These are phyloP conservation scores for Rhinoderma darwinii DNA, from an alignment of 2,113 vertebrate species.

Conservation along the genomic window DNA sequence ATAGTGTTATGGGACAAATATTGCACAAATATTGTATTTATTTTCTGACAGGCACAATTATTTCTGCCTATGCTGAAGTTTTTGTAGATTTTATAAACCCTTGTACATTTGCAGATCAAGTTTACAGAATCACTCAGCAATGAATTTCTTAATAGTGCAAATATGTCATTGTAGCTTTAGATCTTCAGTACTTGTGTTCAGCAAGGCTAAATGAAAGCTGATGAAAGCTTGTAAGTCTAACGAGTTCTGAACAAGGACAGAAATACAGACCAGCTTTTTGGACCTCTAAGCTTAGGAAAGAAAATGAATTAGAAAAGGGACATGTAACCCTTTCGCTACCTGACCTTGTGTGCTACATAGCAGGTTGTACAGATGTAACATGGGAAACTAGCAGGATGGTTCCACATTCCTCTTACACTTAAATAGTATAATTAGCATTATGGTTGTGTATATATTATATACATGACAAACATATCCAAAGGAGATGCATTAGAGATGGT, in stretches of 20 bases:
- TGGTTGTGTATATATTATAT: neutral
- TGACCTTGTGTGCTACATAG: too few species aligned
- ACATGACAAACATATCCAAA: neutral
- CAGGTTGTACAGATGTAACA: neutral
- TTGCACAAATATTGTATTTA: neutral
- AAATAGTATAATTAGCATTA: neutral
- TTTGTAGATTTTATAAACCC: neutral
- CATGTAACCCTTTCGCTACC: neutral
- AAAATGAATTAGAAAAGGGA: neutral
- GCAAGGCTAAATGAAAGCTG: neutral
- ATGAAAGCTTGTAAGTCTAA: constrained; percentile 9
- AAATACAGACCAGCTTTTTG: neutral
- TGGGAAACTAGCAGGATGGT: neutral
- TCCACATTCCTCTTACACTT: neutral
- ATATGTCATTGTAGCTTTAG: constrained; percentile 16
- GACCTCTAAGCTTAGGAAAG: neutral
- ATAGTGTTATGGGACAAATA: neutral
- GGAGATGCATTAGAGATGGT: neutral
- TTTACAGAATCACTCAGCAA: constrained; percentile 6
- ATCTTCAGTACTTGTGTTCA: neutral
- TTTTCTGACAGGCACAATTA: neutral
- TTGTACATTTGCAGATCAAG: constrained; percentile 9
- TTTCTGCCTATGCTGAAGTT: neutral
- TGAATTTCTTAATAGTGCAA: constrained; percentile 17
- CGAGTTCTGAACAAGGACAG: neutral